phyloP scores from a whole-genome alignment of 2,797 vertebrate species.

The Sebastes alutus region DNA sequence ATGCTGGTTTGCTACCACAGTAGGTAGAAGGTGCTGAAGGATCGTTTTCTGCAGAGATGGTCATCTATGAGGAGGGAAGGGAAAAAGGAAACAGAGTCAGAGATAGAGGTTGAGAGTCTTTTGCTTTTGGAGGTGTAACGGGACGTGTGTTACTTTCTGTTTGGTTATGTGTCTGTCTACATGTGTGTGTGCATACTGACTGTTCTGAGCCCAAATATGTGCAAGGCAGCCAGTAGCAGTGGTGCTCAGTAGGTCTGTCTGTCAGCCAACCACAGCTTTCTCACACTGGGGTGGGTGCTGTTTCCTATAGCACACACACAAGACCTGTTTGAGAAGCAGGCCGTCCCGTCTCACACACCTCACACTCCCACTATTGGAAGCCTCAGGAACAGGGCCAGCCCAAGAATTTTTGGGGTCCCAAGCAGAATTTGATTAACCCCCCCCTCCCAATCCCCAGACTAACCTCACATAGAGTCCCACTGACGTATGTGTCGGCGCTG shows the following conservation, averaged over 20 bases:
- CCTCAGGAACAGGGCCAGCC: constrained; percentile 9
- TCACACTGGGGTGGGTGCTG: constrained; percentile 59
- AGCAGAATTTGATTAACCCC: constrained; percentile 2
- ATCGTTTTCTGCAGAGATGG: constrained; percentile 31
- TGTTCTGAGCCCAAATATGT: constrained; percentile 47
- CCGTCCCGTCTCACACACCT: constrained; percentile 27
- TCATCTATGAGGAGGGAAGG: background rate
- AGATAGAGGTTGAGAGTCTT: background rate
- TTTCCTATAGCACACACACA: constrained; percentile 42
- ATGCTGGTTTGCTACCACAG: constrained; percentile 46
- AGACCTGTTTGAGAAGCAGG: constrained; percentile 32
- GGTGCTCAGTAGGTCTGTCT: constrained; percentile 49
- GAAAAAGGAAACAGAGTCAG: background rate
- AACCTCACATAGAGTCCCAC: background rate
- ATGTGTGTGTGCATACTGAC: background rate
- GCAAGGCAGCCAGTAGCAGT: constrained; percentile 33
- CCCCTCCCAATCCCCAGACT: background rate
- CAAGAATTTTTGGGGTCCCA: constrained; percentile 9
- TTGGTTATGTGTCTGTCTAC: background rate
- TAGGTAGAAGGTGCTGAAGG: constrained; percentile 46
- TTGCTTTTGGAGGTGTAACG: background rate
- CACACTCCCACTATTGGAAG: constrained; percentile 13
- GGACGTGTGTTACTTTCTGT: background rate
- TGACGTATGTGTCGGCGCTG: background rate
- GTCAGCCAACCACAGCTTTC: constrained; percentile 63